Percentiles rank a stretch among this genome's conserved stretches.
Conservation (phyloP, 2,113 vertebrate genomes). For the Stercorarius parasiticus region DNA sequence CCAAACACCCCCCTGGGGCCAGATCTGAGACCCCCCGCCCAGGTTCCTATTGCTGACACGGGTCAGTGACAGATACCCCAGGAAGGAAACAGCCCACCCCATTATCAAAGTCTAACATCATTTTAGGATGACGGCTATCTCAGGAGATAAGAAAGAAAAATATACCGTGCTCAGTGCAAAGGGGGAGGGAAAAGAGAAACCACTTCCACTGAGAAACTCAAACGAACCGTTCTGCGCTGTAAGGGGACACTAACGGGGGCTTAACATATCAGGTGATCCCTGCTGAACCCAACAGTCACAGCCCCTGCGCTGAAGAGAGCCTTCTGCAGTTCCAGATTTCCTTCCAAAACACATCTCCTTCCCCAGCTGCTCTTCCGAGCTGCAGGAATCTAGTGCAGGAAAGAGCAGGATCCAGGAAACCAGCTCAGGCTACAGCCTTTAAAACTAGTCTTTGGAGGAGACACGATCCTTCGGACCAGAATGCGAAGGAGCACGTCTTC, state of each 20-base stretch:
- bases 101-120: neutral
- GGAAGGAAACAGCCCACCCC: neutral
- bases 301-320: fast-evolving
- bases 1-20: fast-evolving
- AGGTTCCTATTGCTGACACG: fast-evolving
- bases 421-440: neutral
- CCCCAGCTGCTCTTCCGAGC: neutral
- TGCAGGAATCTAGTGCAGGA: fast-evolving
- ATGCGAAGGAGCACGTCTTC: fast-evolving
- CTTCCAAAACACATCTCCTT: neutral
- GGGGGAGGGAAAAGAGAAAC: conserved; percentile 33
- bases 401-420: neutral
- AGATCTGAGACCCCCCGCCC: neutral
- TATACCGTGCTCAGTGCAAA: neutral
- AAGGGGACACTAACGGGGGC: neutral
- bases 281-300: fast-evolving
- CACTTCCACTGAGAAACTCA: neutral
- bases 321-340: neutral
- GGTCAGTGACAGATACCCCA: fast-evolving
- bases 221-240: fast-evolving
- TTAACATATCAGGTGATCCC: neutral
- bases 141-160: neutral
- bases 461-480: neutral
- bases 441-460: neutral
- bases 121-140: neutral